Evolutionary conservation across 1,140 invertebrate species (phyloP).

Genomic region (Magallana gigas): DNA sequence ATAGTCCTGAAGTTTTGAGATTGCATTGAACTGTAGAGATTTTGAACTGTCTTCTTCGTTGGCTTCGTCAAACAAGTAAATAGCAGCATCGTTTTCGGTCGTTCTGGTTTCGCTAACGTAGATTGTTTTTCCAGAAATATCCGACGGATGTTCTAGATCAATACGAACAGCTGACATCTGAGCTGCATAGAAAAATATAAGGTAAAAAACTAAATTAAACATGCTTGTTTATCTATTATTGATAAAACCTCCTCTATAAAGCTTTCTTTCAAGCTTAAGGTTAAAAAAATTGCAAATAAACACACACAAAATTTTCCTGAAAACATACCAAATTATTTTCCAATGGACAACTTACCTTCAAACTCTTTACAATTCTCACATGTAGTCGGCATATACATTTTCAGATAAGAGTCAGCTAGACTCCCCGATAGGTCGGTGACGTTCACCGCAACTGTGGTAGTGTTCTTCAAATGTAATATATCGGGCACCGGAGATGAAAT

Average conservation of each 20-base stretch:
- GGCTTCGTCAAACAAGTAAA: neutral
- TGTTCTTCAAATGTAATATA: conserved; percentile 2
- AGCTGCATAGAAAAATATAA: neutral
- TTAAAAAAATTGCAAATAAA: too few relatives aligned
- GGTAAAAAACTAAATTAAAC: neutral
- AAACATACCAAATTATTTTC: too few relatives aligned
- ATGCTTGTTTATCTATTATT: neutral
- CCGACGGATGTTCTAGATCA: neutral
- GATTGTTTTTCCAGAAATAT: neutral
- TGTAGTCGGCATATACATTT: neutral
- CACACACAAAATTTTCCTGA: too few relatives aligned
- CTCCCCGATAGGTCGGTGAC: neutral
- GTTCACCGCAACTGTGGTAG: neutral
- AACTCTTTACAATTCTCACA: neutral
- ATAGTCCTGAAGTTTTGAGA: neutral
- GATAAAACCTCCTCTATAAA: neutral
- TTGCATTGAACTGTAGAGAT: neutral
- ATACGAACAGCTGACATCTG: neutral
- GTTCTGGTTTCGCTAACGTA: neutral
- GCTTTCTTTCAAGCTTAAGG: neutral
- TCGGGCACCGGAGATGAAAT: neutral
- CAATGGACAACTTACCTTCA: neutral
- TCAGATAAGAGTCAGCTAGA: neutral
- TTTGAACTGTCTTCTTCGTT: neutral
- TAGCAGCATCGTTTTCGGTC: neutral